phyloP scores from a whole-genome alignment of 2,797 vertebrate genomes.

The Jordanella pulchra region DNA sequence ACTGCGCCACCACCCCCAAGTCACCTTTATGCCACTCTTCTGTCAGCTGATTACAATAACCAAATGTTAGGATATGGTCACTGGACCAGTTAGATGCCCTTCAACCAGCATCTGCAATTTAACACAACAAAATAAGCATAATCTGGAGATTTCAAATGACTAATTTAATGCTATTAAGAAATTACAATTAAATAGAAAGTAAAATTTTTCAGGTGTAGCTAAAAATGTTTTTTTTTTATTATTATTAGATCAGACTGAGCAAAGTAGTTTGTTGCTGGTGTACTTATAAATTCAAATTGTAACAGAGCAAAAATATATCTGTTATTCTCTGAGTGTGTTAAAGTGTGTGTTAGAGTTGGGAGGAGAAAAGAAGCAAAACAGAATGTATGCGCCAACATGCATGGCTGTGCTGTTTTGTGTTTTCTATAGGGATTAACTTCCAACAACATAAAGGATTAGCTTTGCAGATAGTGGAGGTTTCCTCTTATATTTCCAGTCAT shows the following conservation, averaged over 20 bases:
- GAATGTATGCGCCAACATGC: conserved; percentile 32
- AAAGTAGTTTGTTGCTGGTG: conserved; percentile 15
- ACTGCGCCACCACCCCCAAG: conserved; percentile 13
- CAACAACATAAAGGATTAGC: conserved; percentile 53
- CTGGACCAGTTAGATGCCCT: conserved; percentile 18
- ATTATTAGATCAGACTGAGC: conserved; percentile 11
- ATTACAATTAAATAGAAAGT: conserved; percentile 5
- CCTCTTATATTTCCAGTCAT: conserved; percentile 46
- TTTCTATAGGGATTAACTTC: conserved; percentile 52
- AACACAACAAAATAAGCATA: not conserved
- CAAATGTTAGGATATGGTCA: conserved; percentile 37
- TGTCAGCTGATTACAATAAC: conserved; percentile 37
- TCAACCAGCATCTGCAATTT: conserved; percentile 35
- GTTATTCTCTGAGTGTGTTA: conserved; percentile 1
- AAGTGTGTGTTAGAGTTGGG: conserved; percentile 13
- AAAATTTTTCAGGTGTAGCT: not conserved
- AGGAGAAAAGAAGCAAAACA: conserved; percentile 17
- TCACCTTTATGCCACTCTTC: conserved; percentile 41
- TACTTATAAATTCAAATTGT: conserved; percentile 25
- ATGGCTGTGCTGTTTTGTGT: conserved; percentile 43
- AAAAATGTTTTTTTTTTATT: conserved; percentile 11
- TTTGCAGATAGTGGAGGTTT: conserved; percentile 39
- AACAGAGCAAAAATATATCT: conserved; percentile 16
- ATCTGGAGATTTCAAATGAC: not conserved
- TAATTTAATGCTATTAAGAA: not conserved